A percentile compares a stretch with the other conserved stretches of the same genome.
These are phyloP conservation scores for Drosophila bipectinata DNA, from an alignment of 1,140 invertebrate genomes.

Conservation along the genomic window DNA sequence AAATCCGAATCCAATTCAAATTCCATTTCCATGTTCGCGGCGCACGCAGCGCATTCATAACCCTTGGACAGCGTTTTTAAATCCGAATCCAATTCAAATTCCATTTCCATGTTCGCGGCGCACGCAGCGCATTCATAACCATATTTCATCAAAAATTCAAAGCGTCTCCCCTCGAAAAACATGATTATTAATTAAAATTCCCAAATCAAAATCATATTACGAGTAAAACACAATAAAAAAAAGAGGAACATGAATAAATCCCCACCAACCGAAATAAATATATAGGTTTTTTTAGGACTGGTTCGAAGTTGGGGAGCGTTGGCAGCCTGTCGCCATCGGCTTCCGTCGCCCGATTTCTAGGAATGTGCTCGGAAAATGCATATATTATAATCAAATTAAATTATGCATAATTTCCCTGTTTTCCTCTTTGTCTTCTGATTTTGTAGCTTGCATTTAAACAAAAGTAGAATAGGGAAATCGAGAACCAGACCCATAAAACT, in stretches of 20 bases:
- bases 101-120: slow-evolving; percentile 43
- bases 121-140: slow-evolving; percentile 28
- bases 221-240: slow-evolving; percentile 60
- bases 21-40: slow-evolving; percentile 48
- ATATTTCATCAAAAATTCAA: slow-evolving; percentile 67
- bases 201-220: slow-evolving; percentile 78
- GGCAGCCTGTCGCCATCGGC: slow-evolving; percentile 59
- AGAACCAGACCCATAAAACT: slow-evolving; percentile 60
- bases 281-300: slow-evolving; percentile 7
- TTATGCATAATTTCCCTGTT: slow-evolving; percentile 71
- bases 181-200: slow-evolving; percentile 76
- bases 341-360: slow-evolving; percentile 65
- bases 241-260: slow-evolving; percentile 61
- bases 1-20: slow-evolving; percentile 26
- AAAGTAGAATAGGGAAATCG: slow-evolving; percentile 30
- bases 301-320: slow-evolving; percentile 22
- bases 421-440: slow-evolving; percentile 28
- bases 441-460: slow-evolving; percentile 56
- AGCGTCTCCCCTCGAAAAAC: slow-evolving; percentile 33
- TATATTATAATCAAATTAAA: slow-evolving; percentile 71
- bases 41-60: slow-evolving; percentile 25
- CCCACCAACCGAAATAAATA: slow-evolving; percentile 22
- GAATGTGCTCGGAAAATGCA: slow-evolving; percentile 68
- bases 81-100: slow-evolving; percentile 31
- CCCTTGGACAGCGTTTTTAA: slow-evolving; percentile 2